Conservation (phyloP, 2,888 invertebrate genomes). For the Rutpela maculata region DNA sequence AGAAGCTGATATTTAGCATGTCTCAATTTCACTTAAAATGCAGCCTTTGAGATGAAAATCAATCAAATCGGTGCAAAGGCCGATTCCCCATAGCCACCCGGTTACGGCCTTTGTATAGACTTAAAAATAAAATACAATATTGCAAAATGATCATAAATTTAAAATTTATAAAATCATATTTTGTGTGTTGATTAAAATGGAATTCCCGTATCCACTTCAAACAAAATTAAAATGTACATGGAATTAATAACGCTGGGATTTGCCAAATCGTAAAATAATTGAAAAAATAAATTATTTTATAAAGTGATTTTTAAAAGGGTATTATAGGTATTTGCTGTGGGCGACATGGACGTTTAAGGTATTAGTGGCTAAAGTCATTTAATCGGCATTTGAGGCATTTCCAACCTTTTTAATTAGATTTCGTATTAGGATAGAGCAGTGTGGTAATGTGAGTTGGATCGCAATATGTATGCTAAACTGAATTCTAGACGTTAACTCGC, state of each 20-base stretch:
- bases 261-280: background rate
- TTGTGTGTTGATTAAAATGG: background rate
- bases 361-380: background rate
- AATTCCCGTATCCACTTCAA: background rate
- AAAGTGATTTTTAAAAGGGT: constrained; percentile 1
- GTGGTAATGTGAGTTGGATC: background rate
- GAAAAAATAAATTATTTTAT: constrained; percentile 4
- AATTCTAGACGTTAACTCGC: background rate
- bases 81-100: too few relatives aligned
- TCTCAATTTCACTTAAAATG: too few relatives aligned
- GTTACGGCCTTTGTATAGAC: too few relatives aligned
- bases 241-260: background rate
- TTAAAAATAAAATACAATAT: too few relatives aligned
- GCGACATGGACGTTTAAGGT: background rate
- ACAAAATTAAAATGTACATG: background rate
- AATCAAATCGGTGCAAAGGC: too few relatives aligned
- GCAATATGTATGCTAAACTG: constrained; percentile 2
- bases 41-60: too few relatives aligned
- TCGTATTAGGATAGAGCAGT: background rate
- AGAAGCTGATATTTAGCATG: too few relatives aligned
- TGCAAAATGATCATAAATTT: too few relatives aligned
- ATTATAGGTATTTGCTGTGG: constrained; percentile 1
- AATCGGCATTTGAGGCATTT: constrained; percentile 6
- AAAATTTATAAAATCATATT: too few relatives aligned
- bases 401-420: constrained; percentile 15